A percentile compares a stretch with the other conserved stretches of the same genome.
phyloP scores from a whole-genome alignment of 1,140 invertebrate genomes.

The Belonocnema kinseyi region DNA sequence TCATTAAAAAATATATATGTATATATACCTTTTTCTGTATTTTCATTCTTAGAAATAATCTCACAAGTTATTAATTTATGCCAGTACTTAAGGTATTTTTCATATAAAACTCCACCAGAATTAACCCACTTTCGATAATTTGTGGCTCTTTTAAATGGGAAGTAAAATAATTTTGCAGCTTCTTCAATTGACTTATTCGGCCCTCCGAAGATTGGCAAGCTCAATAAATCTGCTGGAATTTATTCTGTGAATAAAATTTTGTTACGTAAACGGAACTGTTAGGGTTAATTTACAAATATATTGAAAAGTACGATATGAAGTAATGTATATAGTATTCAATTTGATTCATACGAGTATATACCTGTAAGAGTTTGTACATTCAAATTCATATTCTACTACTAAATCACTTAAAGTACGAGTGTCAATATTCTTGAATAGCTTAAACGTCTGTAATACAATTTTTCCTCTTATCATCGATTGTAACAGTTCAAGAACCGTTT shows the following conservation, averaged over 20 bases:
- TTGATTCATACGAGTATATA: constrained; percentile 20
- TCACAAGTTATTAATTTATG: constrained; percentile 33
- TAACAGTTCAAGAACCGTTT: constrained; percentile 35
- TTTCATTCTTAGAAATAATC: constrained; percentile 33
- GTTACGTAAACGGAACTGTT: not conserved
- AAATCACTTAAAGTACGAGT: constrained; percentile 41
- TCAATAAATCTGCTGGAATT: constrained; percentile 1
- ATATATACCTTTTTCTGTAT: too few relatives aligned
- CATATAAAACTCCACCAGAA: constrained; percentile 21
- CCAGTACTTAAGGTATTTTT: constrained; percentile 29
- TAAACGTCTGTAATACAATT: too few relatives aligned
- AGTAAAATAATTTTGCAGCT: constrained; percentile 30
- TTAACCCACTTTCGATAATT: constrained; percentile 24
- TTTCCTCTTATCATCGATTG: too few relatives aligned
- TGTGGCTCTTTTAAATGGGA: constrained; percentile 30
- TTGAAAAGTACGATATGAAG: not conserved
- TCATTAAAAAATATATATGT: too few relatives aligned
- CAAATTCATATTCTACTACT: constrained; percentile 45
- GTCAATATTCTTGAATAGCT: too few relatives aligned
- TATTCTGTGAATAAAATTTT: constrained; percentile 23
- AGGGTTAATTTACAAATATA: not conserved
- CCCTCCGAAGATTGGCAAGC: constrained; percentile 30
- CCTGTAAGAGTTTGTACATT: constrained; percentile 36
- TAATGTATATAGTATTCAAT: too few relatives aligned
- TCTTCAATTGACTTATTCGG: not conserved